These are phyloP conservation scores for Botrylloides violaceus DNA, from an alignment of 23 tunicate genomes.

Conservation along the genomic window DNA sequence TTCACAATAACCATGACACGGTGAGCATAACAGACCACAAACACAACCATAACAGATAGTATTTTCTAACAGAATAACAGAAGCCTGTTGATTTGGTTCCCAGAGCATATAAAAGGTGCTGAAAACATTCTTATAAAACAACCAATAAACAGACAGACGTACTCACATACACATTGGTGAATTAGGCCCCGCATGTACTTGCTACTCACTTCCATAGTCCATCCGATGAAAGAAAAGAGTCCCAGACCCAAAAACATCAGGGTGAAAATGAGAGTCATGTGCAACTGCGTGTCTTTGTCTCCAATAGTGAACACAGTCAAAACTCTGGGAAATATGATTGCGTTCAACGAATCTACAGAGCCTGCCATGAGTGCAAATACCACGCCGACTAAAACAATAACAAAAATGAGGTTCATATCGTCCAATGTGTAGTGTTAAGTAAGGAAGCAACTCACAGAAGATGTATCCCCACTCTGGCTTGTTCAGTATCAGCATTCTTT, in stretches of 20 bases:
- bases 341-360: constrained; percentile 73
- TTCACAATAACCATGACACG: too few relatives aligned
- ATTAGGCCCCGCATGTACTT: too few relatives aligned
- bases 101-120: too few relatives aligned
- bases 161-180: too few relatives aligned
- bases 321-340: constrained; percentile 84
- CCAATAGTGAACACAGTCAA: constrained; percentile 58
- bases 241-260: constrained; percentile 56
- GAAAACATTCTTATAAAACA: too few relatives aligned
- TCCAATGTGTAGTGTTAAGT: background rate
- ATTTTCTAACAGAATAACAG: too few relatives aligned
- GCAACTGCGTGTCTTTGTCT: constrained; percentile 41
- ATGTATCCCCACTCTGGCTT: constrained; percentile 83
- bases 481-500: constrained; percentile 57
- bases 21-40: too few relatives aligned
- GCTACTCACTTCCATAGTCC: constrained; percentile 51
- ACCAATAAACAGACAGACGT: too few relatives aligned
- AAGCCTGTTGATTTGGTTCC: too few relatives aligned
- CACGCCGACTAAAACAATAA: constrained; percentile 40
- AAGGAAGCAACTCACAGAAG: constrained; percentile 23
- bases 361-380: constrained; percentile 78
- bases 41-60: too few relatives aligned
- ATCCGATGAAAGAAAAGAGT: constrained; percentile 46
- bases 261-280: constrained; percentile 31
- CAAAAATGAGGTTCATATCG: too few relatives aligned